Conservation (phyloP, 2,113 vertebrate species). For the Pterocles orientalis region DNA sequence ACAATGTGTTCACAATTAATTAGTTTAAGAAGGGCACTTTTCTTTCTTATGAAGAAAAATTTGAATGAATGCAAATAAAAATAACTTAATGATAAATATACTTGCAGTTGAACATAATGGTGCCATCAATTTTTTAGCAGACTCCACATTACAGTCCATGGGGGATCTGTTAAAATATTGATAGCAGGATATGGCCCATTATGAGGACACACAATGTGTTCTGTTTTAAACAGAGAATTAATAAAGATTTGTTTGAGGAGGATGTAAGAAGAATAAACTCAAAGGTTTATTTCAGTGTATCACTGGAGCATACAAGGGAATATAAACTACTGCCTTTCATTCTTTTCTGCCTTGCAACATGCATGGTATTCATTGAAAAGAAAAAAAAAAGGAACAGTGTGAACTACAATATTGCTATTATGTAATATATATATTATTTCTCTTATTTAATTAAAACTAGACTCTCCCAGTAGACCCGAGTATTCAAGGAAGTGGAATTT, state of each 20-base stretch:
- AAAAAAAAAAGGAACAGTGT: not conserved
- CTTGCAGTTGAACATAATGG: constrained; percentile 35
- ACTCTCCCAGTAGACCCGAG: not conserved
- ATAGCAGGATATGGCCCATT: constrained; percentile 66
- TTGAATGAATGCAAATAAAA: constrained; percentile 39
- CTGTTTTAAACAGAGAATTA: constrained; percentile 65
- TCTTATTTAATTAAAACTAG: not conserved
- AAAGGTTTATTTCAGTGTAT: not conserved
- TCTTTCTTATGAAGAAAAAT: constrained; percentile 15
- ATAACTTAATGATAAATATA: constrained; percentile 51
- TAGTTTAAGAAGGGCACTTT: not conserved
- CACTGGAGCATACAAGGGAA: not conserved
- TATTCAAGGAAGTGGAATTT: not conserved
- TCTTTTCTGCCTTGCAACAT: not conserved
- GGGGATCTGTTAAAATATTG: constrained; percentile 72
- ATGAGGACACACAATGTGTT: constrained; percentile 10
- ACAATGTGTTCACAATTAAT: constrained; percentile 1
- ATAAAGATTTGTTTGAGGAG: constrained; percentile 54
- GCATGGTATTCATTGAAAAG: not conserved
- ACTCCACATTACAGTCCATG: constrained; percentile 50
- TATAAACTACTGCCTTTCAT: not conserved
- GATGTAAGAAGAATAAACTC: constrained; percentile 2
- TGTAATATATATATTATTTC: not conserved
- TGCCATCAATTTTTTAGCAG: constrained; percentile 69
- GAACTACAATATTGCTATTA: not conserved